Evolutionary conservation across 1,140 invertebrate species (phyloP), one percentile per base, ranked within the genome.

Genomic region (Galendromus occidentalis): DNA sequence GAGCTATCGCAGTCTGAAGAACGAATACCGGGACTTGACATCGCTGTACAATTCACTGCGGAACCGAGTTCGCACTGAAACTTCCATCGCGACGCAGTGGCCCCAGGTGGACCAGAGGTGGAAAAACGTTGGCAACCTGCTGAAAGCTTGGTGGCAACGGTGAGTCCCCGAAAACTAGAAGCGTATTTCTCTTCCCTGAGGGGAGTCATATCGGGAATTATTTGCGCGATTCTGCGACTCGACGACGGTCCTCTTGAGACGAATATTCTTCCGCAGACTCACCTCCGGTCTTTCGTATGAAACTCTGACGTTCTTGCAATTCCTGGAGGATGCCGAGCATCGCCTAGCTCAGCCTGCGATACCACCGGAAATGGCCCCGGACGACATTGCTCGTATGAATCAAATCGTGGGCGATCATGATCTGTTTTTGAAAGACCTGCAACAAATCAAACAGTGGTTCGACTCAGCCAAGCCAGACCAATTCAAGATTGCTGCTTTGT

Each of bases 141-240:
- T 87, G 67, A 86, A 84, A 71, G 85, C 84, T 55, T 80, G 81
- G 68, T 80, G 80, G 68, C 75, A 59, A 25, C 25, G 22, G 51
- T 22, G 25, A n/a, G 51, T 39, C 9, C 33, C 9, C 33, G 33
- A 9, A 39, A 39, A 39, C 9, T 39, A 4, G 33, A 39, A 39
- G 33, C 4, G 4, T 39, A 6, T 39, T 4, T 4, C 4, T 39
- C 33, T 39, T 9, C n/a, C n/a, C n/a, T n/a, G n/a, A n/a, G n/a
- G n/a, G n/a, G n/a, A n/a, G n/a, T n/a, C n/a, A n/a, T n/a, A n/a
- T n/a, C n/a, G n/a, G n/a, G n/a, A n/a, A n/a, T n/a, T n/a, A n/a
- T n/a, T n/a, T n/a, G n/a, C n/a, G n/a, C n/a, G n/a, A n/a, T n/a
- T n/a, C n/a, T n/a, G 33, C 33, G 33, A 39, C 33, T 9, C 4